Evolutionary conservation across 2,113 vertebrate genomes (phyloP).

Genomic region (Sinocyclocheilus anophthalmus): DNA sequence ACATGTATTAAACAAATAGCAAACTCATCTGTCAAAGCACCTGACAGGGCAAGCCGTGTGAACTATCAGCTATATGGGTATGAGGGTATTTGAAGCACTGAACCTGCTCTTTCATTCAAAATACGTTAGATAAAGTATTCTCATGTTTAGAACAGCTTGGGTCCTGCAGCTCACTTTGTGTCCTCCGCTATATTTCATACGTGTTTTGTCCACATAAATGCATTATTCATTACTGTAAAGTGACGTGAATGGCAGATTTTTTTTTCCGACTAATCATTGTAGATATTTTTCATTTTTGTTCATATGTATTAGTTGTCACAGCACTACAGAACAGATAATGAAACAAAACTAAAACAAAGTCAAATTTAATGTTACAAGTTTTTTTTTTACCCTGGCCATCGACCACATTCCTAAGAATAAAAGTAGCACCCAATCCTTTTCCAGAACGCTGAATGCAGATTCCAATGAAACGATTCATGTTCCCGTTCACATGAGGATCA

Average conservation of each 20-base stretch:
- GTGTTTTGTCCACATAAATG: not conserved
- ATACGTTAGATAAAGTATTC: too few relatives aligned
- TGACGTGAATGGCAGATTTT: not conserved
- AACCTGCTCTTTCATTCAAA: too few relatives aligned
- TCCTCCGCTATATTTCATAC: not conserved
- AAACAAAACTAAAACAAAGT: not conserved
- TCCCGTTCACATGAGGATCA: slow-evolving; percentile 77
- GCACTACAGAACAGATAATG: not conserved
- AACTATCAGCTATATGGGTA: too few relatives aligned
- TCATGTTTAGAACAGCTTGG: too few relatives aligned
- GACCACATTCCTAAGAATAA: slow-evolving; percentile 86
- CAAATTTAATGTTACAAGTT: not conserved
- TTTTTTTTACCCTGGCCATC: slow-evolving; percentile 84
- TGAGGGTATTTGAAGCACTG: too few relatives aligned
- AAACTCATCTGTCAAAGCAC: too few relatives aligned
- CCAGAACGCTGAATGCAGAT: slow-evolving; percentile 90
- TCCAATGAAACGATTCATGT: slow-evolving; percentile 84
- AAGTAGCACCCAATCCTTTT: slow-evolving; percentile 88
- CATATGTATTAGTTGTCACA: not conserved
- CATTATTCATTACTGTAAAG: not conserved
- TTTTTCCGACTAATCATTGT: too few relatives aligned
- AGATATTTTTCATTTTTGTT: too few relatives aligned
- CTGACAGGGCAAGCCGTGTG: too few relatives aligned
- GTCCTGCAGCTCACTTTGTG: not conserved
- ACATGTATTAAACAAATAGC: too few relatives aligned